Conservation (phyloP, 2,888 invertebrate genomes). For the Andrena flavipes region DNA sequence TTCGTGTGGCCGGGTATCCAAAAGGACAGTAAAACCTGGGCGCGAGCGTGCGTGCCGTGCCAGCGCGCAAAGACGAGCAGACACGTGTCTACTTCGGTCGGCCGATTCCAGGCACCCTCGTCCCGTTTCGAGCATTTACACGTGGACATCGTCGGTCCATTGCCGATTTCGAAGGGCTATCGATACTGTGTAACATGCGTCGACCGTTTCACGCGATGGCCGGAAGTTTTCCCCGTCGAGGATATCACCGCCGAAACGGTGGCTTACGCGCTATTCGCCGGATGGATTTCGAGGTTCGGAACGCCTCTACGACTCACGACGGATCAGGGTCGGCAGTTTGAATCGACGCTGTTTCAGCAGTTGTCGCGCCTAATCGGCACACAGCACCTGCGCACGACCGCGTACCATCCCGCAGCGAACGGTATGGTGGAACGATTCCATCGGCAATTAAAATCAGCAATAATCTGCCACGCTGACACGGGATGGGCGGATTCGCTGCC, state of each 20-base stretch:
- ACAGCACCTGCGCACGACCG: conserved; percentile 31
- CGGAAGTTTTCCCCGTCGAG: not conserved
- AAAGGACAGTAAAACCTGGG: conserved; percentile 70
- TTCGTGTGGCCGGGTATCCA: conserved; percentile 71
- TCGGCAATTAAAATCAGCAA: too few relatives aligned
- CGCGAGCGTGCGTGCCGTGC: conserved; percentile 71
- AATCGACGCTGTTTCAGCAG: not conserved
- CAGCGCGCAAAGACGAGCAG: conserved; percentile 75
- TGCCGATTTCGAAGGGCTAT: not conserved
- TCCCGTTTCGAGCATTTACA: conserved; percentile 1
- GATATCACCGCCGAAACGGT: not conserved
- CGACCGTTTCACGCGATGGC: not conserved
- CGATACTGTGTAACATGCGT: not conserved
- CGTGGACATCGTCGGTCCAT: not conserved
- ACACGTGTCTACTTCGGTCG: conserved; percentile 57
- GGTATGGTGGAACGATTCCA: too few relatives aligned
- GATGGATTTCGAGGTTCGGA: not conserved
- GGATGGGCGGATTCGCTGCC: too few relatives aligned
- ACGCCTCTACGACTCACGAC: not conserved
- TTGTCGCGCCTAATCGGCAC: not conserved
- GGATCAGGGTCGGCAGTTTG: conserved; percentile 4
- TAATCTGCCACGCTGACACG: too few relatives aligned
- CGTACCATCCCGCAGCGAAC: too few relatives aligned
- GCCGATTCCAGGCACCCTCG: not conserved
- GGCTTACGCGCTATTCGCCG: not conserved